Conservation (phyloP, 2,888 invertebrate species). For the Mythimna ferrago region DNA sequence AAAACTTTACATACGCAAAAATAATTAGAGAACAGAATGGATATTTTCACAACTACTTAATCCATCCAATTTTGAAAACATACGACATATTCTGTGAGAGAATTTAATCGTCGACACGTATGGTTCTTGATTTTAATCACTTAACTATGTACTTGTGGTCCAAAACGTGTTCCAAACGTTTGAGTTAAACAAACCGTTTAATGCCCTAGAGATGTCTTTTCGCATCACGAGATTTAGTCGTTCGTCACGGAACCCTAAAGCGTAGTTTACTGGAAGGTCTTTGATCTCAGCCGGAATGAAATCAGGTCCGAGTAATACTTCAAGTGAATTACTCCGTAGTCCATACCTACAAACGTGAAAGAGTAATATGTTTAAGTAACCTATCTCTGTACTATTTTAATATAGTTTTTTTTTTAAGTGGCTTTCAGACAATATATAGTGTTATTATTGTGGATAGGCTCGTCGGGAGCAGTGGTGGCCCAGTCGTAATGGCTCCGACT, state of each 20-base stretch:
- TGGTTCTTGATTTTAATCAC: background rate
- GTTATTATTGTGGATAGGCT: too few species aligned
- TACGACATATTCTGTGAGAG: too few species aligned
- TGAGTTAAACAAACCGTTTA: background rate
- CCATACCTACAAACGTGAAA: slow-evolving; percentile 4
- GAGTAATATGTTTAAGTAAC: background rate
- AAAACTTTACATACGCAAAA: too few species aligned
- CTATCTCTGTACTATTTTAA: background rate
- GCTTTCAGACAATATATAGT: too few species aligned
- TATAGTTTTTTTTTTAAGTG: background rate
- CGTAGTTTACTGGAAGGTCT: slow-evolving; percentile 11
- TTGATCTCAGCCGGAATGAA: slow-evolving; percentile 28
- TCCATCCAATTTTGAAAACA: too few species aligned
- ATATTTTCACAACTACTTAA: too few species aligned
- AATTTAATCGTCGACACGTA: too few species aligned
- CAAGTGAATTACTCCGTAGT: slow-evolving; percentile 29
- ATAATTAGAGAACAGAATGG: too few species aligned
- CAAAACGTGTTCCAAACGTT: background rate
- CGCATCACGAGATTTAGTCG: background rate
- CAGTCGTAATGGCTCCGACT: too few species aligned
- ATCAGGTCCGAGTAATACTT: slow-evolving; percentile 14
- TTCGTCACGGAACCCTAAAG: slow-evolving; percentile 5
- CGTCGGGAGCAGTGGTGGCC: too few species aligned
- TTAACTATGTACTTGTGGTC: background rate
- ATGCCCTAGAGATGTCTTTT: slow-evolving; percentile 14